Evolutionary conservation across 1,140 invertebrate genomes (phyloP).

Genomic region (Psilanteris sp.): DNA sequence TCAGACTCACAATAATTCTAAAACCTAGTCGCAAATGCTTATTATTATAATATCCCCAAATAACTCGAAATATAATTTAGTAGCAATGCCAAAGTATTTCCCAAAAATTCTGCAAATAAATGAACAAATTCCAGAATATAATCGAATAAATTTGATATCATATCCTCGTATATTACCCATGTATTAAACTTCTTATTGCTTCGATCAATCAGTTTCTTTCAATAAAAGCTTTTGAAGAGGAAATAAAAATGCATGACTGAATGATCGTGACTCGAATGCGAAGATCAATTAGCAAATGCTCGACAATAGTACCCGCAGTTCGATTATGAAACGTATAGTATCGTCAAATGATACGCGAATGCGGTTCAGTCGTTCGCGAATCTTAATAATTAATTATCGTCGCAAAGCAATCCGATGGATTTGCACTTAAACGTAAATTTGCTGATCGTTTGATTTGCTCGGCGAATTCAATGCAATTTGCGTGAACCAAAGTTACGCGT

Average conservation of each 20-base stretch:
- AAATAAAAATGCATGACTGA: slow-evolving; percentile 15
- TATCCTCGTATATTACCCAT: too few relatives aligned
- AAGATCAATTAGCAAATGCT: slow-evolving; percentile 25
- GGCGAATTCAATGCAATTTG: slow-evolving; percentile 28
- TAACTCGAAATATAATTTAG: too few relatives aligned
- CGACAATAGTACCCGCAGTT: slow-evolving; percentile 25
- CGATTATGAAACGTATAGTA: slow-evolving; percentile 20
- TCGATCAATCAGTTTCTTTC: too few relatives aligned
- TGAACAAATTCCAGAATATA: too few relatives aligned
- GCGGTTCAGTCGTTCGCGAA: slow-evolving; percentile 33
- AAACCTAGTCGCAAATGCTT: too few relatives aligned
- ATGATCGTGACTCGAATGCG: not conserved
- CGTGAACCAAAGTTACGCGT: slow-evolving; percentile 2
- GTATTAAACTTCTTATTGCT: too few relatives aligned
- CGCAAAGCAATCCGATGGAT: slow-evolving; percentile 14
- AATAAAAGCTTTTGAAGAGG: not conserved
- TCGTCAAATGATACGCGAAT: slow-evolving; percentile 4
- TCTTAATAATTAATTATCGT: slow-evolving; percentile 50
- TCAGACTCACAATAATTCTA: too few relatives aligned
- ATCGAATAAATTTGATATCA: too few relatives aligned
- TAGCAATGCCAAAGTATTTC: too few relatives aligned
- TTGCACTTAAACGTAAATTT: slow-evolving; percentile 16
- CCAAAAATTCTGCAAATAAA: too few relatives aligned
- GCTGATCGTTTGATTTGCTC: slow-evolving; percentile 38
- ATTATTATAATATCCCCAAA: too few relatives aligned